phyloP scores from a whole-genome alignment of 2,888 invertebrate species.

The Cataglyphis cursor region DNA sequence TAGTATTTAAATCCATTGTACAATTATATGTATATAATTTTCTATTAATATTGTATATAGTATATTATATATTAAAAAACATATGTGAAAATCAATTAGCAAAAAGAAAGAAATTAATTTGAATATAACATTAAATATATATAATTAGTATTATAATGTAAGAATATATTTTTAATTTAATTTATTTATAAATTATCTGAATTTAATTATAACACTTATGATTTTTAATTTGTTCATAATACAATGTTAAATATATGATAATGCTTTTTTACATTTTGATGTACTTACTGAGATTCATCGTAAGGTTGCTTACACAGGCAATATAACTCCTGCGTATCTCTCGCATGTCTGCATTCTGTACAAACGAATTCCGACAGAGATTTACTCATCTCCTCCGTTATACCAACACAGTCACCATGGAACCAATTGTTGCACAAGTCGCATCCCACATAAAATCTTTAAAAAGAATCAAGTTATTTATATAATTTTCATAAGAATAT shows the following conservation, averaged over 20 bases:
- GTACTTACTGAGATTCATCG: constrained; percentile 97
- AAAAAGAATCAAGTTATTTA: constrained; percentile 6
- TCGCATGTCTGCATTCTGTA: constrained; percentile 94
- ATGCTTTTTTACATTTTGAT: not conserved
- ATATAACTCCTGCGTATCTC: constrained; percentile 96
- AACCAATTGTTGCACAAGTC: constrained; percentile 99
- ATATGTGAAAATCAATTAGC: not conserved
- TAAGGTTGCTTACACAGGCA: constrained; percentile 98
- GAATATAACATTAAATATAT: not conserved
- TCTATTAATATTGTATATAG: not conserved
- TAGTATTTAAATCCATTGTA: not conserved
- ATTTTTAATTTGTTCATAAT: not conserved
- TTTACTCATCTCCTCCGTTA: constrained; percentile 96
- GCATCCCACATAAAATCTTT: constrained; percentile 98
- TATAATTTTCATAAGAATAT: not conserved
- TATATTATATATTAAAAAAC: not conserved
- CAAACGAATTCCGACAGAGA: constrained; percentile 96
- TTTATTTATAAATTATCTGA: not conserved
- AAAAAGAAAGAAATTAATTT: not conserved
- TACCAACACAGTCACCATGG: constrained; percentile 98
- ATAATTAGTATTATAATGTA: not conserved
- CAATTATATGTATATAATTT: not conserved
- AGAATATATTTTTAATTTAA: not conserved
- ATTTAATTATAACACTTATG: not conserved
- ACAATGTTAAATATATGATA: not conserved